phyloP scores from a whole-genome alignment of 2,113 vertebrate genomes.

The Holacanthus passer region DNA sequence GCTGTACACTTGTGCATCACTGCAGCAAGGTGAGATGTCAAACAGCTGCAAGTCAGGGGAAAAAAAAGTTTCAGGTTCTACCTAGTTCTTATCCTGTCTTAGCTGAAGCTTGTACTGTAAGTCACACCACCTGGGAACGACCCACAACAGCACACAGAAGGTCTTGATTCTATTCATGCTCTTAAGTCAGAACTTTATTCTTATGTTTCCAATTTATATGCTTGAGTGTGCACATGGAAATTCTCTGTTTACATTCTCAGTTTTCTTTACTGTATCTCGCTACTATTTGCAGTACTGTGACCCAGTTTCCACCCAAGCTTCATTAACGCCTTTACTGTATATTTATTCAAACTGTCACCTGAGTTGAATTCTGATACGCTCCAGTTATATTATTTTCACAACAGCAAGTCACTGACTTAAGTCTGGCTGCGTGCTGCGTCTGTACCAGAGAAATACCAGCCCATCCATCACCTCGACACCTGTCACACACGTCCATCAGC shows the following conservation, averaged over 20 bases:
- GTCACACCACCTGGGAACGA: not conserved
- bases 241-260: not conserved
- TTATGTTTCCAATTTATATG: not conserved
- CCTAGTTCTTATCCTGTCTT: not conserved
- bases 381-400: slow-evolving; percentile 25
- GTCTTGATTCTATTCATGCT: not conserved
- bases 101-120: not conserved
- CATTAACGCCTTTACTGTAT: slow-evolving; percentile 61
- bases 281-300: slow-evolving; percentile 42
- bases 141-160: not conserved
- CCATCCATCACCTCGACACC: slow-evolving; percentile 71
- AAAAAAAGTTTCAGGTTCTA: not conserved
- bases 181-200: not conserved
- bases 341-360: slow-evolving; percentile 39
- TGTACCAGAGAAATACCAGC: slow-evolving; percentile 43
- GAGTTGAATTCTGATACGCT: slow-evolving; percentile 30
- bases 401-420: slow-evolving; percentile 9
- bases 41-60: too few species aligned
- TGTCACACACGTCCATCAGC: slow-evolving; percentile 68
- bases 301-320: slow-evolving; percentile 52
- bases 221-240: not conserved
- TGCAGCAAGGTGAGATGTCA: too few species aligned
- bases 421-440: slow-evolving; percentile 10
- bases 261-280: not conserved
- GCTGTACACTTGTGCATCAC: not conserved